Conservation (phyloP, 2,888 invertebrate species). For the Acronicta alni region DNA sequence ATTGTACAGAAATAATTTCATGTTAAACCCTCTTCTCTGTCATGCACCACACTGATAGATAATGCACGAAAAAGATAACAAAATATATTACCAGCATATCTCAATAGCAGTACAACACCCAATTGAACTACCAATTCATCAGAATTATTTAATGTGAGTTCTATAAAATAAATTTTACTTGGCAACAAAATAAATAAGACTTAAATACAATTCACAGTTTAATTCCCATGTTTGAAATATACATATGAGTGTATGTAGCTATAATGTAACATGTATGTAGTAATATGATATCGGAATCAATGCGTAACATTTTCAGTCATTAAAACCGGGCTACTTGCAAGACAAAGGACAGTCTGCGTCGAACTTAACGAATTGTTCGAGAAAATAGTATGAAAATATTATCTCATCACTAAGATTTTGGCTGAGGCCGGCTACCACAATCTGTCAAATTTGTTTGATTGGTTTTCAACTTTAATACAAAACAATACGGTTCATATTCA, state of each 20-base stretch:
- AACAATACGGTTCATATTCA: too few species aligned
- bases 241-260: constrained; percentile 3
- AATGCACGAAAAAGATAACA: background rate
- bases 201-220: constrained; percentile 17
- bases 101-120: constrained; percentile 4
- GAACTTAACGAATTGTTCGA: too few species aligned
- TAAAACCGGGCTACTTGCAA: background rate
- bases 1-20: too few species aligned
- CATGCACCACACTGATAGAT: background rate
- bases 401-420: too few species aligned
- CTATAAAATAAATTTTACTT: background rate
- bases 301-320: constrained; percentile 18
- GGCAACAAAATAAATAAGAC: constrained; percentile 15
- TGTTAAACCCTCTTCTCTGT: too few species aligned
- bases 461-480: too few species aligned
- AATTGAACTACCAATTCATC: constrained; percentile 7
- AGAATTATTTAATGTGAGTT: constrained; percentile 1
- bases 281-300: constrained; percentile 7
- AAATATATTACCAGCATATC: constrained; percentile 1
- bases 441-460: too few species aligned
- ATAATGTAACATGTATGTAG: constrained; percentile 5
- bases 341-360: background rate
- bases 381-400: too few species aligned
- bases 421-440: too few species aligned
- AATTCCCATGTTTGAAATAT: constrained; percentile 10